phyloP scores from a whole-genome alignment of 1,140 invertebrate species.

The Drosophila equinoxialis region DNA sequence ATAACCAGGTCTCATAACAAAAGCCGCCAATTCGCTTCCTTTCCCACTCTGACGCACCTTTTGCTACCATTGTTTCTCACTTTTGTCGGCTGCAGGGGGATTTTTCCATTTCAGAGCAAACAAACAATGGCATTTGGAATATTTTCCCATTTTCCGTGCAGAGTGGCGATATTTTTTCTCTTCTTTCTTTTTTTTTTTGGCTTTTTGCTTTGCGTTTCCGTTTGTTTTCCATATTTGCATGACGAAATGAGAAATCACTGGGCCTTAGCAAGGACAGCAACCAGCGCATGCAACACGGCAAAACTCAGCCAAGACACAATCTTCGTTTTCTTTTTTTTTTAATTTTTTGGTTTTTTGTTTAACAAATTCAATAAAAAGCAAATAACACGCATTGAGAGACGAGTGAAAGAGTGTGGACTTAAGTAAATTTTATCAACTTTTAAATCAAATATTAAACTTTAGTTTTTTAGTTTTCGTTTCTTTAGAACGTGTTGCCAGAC shows the following conservation, averaged over 20 bases:
- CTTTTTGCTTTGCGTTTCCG: slow-evolving; percentile 28
- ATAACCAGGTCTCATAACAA: slow-evolving; percentile 19
- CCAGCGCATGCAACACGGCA: slow-evolving; percentile 15
- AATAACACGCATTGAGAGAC: slow-evolving; percentile 60
- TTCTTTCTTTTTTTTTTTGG: slow-evolving; percentile 35
- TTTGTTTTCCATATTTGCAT: slow-evolving; percentile 79
- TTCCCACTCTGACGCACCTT: background rate
- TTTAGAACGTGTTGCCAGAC: slow-evolving; percentile 56
- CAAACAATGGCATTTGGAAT: slow-evolving; percentile 75
- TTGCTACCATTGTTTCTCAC: slow-evolving; percentile 10
- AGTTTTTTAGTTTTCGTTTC: slow-evolving; percentile 57
- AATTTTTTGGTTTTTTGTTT: background rate
- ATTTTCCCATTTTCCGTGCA: slow-evolving; percentile 52
- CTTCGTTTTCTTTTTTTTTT: background rate
- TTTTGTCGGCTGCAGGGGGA: slow-evolving; percentile 35
- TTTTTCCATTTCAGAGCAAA: slow-evolving; percentile 71
- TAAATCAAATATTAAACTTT: slow-evolving; percentile 82
- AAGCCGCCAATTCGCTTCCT: slow-evolving; percentile 5
- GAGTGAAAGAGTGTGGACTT: slow-evolving; percentile 63
- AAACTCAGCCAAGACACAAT: slow-evolving; percentile 51
- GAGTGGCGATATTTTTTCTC: slow-evolving; percentile 18
- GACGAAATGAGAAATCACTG: slow-evolving; percentile 72
- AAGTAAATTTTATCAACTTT: slow-evolving; percentile 81
- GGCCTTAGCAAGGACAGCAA: slow-evolving; percentile 53
- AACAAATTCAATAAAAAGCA: slow-evolving; percentile 78